Percentiles rank a stretch among this genome's conserved stretches.
Conservation (phyloP, 2,113 vertebrate genomes). For the Harpagus bidentatus region DNA sequence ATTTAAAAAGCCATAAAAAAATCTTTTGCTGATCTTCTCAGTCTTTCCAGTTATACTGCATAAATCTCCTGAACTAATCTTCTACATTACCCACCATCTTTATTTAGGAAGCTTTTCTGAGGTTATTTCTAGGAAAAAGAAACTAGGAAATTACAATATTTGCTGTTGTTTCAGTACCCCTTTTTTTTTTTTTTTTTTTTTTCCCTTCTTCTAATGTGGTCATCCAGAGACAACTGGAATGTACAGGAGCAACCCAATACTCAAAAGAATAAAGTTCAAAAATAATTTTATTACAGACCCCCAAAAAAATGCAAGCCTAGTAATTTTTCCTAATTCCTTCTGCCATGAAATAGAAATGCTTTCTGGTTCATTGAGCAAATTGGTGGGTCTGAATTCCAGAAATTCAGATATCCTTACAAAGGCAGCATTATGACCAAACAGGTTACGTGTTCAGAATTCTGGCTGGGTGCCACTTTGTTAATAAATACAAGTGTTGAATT, state of each 20-base stretch:
- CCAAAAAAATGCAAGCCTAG: background rate
- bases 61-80: background rate
- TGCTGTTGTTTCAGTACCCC: background rate
- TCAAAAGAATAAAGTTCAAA: constrained; percentile 8
- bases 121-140: constrained; percentile 16
- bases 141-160: constrained; percentile 15
- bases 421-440: constrained; percentile 1
- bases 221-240: background rate
- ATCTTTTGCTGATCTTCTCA: background rate
- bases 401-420: constrained; percentile 1
- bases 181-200: background rate
- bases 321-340: constrained; percentile 31
- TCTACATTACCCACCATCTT: background rate
- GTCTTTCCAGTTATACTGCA: background rate
- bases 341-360: constrained; percentile 14
- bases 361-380: constrained; percentile 44
- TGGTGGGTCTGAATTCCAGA: constrained; percentile 19
- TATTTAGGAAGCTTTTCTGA: background rate
- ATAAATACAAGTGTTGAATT: constrained; percentile 62
- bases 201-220: background rate
- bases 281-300: constrained; percentile 4
- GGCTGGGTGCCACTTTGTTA: constrained; percentile 47
- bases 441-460: background rate
- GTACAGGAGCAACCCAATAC: background rate
- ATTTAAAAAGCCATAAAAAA: background rate